Evolutionary conservation across 2,888 invertebrate species (phyloP).

Genomic region (Autographa pulchrina): DNA sequence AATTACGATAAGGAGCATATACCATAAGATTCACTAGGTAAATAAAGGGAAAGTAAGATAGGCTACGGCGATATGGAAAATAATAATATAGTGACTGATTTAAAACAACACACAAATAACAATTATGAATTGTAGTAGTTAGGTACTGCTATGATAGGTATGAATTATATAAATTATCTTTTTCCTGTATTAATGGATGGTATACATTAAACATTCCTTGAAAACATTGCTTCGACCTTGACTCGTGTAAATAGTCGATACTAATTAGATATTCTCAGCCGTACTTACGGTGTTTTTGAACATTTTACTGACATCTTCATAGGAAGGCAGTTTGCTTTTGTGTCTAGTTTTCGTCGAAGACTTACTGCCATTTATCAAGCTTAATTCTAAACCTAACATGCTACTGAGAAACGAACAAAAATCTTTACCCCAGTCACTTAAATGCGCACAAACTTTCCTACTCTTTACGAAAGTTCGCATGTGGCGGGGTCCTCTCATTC

Average conservation of each 20-base stretch:
- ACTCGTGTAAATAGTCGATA: constrained; percentile 16
- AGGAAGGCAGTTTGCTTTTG: background rate
- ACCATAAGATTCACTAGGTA: too few relatives aligned
- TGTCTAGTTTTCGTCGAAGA: background rate
- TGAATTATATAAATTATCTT: background rate
- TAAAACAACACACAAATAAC: too few relatives aligned
- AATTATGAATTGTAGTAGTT: background rate
- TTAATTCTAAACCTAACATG: background rate
- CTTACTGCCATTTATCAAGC: background rate
- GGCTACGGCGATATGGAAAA: background rate
- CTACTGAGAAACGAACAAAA: background rate
- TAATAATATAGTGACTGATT: background rate
- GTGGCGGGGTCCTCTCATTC: too few relatives aligned
- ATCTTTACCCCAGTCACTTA: too few relatives aligned
- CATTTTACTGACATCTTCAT: constrained; percentile 12
- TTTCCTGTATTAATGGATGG: background rate
- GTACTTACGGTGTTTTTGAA: constrained; percentile 4
- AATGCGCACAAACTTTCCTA: too few relatives aligned
- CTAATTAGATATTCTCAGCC: constrained; percentile 7
- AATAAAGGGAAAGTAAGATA: background rate
- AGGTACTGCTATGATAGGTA: background rate
- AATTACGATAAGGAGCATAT: too few relatives aligned
- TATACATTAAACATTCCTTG: constrained; percentile 16
- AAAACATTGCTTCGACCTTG: constrained; percentile 26
- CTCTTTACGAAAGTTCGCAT: too few relatives aligned